These are phyloP conservation scores for Phoenicopterus ruber DNA, from an alignment of 2,113 vertebrate genomes.

Conservation along the genomic window DNA sequence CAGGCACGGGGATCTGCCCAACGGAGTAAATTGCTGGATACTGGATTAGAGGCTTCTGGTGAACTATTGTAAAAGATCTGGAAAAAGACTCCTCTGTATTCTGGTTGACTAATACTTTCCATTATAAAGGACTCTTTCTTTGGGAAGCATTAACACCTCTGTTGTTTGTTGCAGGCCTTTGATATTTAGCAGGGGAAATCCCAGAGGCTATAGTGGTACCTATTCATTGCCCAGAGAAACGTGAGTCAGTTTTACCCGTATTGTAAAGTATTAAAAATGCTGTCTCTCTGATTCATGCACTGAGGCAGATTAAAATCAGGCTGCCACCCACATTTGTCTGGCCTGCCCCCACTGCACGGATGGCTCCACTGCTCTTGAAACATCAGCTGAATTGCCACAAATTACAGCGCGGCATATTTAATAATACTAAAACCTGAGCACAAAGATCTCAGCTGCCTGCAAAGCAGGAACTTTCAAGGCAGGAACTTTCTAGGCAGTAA, in stretches of 20 bases:
- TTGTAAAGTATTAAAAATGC: not conserved
- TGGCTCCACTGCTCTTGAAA: not conserved
- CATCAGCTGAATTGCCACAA: not conserved
- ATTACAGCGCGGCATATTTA: not conserved
- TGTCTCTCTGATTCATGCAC: not conserved
- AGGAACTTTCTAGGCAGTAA: not conserved
- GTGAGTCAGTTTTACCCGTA: constrained; percentile 3
- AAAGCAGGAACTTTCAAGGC: not conserved
- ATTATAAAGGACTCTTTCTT: constrained; percentile 7
- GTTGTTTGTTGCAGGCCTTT: constrained; percentile 14
- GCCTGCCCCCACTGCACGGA: not conserved
- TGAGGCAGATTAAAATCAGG: constrained; percentile 39
- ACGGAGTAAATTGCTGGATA: not conserved
- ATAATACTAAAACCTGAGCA: not conserved
- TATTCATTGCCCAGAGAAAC: constrained; percentile 9
- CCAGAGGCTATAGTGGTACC: constrained; percentile 6
- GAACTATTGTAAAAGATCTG: not conserved
- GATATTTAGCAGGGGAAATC: constrained; percentile 46
- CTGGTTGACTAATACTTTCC: constrained; percentile 32
- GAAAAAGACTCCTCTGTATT: not conserved
- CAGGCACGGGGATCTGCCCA: not conserved
- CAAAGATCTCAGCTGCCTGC: not conserved
- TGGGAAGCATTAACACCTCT: constrained; percentile 13
- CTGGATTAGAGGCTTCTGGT: not conserved
- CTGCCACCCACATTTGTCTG: constrained; percentile 52